A percentile compares a stretch with the other conserved stretches of the same genome.
These are phyloP conservation scores for Sialis fuliginosa DNA, from an alignment of 2,888 invertebrate species.

Conservation along the genomic window DNA sequence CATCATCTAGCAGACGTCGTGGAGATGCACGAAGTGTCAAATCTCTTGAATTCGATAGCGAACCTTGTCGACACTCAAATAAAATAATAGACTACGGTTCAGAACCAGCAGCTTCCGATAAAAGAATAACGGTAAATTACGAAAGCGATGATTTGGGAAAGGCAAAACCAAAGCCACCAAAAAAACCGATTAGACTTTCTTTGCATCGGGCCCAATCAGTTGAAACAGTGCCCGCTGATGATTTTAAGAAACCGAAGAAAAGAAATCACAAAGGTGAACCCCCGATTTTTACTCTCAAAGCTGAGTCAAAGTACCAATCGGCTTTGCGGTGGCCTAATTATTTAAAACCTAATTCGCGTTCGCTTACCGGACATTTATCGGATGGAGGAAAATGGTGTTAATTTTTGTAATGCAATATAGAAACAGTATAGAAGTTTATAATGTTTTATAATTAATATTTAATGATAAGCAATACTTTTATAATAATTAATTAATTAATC, in stretches of 20 bases:
- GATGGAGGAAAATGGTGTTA: conserved; percentile 6
- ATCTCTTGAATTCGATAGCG: conserved; percentile 64
- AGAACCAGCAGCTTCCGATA: conserved; percentile 32
- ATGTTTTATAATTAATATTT: no score
- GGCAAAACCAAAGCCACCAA: conserved; percentile 61
- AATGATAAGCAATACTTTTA: no score
- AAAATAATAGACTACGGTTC: conserved; percentile 35
- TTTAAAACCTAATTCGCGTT: background rate
- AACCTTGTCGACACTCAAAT: conserved; percentile 22
- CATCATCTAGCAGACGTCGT: conserved; percentile 12
- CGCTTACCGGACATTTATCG: conserved; percentile 3
- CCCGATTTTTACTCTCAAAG: conserved; percentile 11
- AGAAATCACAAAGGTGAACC: conserved; percentile 35
- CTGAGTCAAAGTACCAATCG: conserved; percentile 1
- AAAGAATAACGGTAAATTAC: conserved; percentile 25
- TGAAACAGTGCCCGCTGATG: conserved; percentile 23
- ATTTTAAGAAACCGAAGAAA: conserved; percentile 35
- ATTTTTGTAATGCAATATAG: background rate
- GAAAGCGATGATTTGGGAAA: conserved; percentile 15
- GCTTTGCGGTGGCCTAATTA: conserved; percentile 3
- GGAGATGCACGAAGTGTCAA: conserved; percentile 44
- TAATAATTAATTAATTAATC: no score
- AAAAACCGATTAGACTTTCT: conserved; percentile 67
- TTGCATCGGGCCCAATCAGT: conserved; percentile 67
- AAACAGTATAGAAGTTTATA: no score